Evolutionary conservation across 2,113 vertebrate genomes (phyloP), one percentile per base, ranked within the genome.

Genomic region (Cinclus cinclus): DNA sequence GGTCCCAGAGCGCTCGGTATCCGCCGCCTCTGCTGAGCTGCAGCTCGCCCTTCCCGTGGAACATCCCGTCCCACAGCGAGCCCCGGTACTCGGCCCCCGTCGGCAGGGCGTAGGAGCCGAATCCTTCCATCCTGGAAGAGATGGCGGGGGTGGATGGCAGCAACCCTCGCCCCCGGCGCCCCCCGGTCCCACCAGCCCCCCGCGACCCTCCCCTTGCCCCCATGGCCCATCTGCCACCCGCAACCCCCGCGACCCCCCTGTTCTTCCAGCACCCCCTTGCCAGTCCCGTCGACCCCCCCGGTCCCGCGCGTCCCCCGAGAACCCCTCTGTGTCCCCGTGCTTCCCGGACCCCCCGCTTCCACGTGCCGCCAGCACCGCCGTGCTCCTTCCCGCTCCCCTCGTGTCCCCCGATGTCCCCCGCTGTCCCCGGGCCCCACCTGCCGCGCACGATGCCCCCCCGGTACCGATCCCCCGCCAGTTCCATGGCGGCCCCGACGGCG

Each of bases 31-130:
- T 94, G 67, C 98, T 97, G 97, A 99, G 99, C 77, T 97, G 76
- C 77, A 99, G 97, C 44, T 98, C 98, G 89, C 99, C 99, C 83
- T 97, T 84, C 30, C 99, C 99, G 33, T 99, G 98, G 53, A 99
- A 99, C 98, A 98, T 97, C 44, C 99, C 99, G 23, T 99, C 98
- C 97, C 98, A 98, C 98, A 98, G 98, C 62, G 96, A 86, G 15
- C 99, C 99, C 16, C 98, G 96, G 76, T 99, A 99, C 94, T 96
- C 98, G 15, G 98, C 98, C 47, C 97, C 97, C 3, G 98, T 98
- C 10, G 98, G 98, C 71, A 99, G 98, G 31, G 91, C 96, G 92
- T 99, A 99, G 49, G 94, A 94, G 6, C 98, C 99, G 21, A 60
- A n/a, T 15, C 99, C 99, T 71, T 99, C 98, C 99, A 99, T 98